phyloP scores from a whole-genome alignment of 2,797 vertebrate species.

The Enteromius afrohamiltoni region DNA sequence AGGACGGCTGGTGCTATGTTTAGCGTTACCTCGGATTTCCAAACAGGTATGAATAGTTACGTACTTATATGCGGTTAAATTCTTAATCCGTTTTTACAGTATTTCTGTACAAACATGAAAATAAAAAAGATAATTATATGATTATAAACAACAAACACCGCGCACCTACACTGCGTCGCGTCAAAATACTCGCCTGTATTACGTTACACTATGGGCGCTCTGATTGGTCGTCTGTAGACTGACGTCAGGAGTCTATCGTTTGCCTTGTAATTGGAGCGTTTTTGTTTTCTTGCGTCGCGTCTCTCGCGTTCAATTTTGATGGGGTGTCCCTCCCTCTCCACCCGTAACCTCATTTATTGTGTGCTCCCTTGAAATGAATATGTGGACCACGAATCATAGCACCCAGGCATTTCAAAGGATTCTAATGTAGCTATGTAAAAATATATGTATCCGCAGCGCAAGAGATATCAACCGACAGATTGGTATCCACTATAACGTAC shows the following conservation, averaged over 20 bases:
- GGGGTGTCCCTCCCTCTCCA: constrained; percentile 15
- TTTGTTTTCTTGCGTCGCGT: constrained; percentile 25
- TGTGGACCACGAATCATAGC: neutral
- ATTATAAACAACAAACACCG: neutral
- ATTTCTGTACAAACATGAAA: too few relatives aligned
- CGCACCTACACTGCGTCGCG: neutral
- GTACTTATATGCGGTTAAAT: too few relatives aligned
- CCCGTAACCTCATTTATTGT: constrained; percentile 34
- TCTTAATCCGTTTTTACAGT: neutral
- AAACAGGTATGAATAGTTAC: too few relatives aligned
- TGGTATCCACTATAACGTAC: neutral
- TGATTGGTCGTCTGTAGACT: neutral
- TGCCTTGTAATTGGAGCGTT: constrained; percentile 1
- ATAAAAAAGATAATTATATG: neutral
- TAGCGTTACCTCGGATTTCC: too few relatives aligned
- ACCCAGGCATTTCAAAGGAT: neutral
- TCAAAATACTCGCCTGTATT: neutral
- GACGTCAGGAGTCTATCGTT: constrained; percentile 20
- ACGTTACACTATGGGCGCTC: neutral
- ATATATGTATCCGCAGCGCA: constrained; percentile 4
- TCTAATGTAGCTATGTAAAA: constrained; percentile 30
- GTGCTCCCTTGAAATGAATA: constrained; percentile 7
- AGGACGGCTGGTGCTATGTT: neutral
- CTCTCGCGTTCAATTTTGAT: constrained; percentile 13
- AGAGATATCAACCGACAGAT: constrained; percentile 16